Conservation (phyloP, 2,797 vertebrate species). For the Nannoperca obscura region DNA sequence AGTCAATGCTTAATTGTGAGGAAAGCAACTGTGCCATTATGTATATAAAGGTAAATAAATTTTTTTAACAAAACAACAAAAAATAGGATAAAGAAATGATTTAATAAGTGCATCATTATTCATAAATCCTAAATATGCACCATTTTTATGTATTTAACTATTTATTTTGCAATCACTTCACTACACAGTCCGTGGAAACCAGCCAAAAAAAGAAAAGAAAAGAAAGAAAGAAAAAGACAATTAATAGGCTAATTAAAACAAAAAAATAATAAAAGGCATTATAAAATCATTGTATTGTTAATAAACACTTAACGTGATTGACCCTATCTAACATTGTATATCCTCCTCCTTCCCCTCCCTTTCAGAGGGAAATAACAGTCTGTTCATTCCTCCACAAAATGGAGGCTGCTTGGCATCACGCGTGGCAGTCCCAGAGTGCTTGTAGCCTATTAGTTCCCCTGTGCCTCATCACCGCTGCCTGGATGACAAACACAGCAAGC, state of each 20-base stretch:
- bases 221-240: not conserved
- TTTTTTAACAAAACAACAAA: not conserved
- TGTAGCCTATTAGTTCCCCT: conserved; percentile 67
- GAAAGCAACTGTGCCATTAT: not conserved
- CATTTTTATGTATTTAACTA: not conserved
- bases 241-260: not conserved
- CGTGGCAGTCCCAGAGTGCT: conserved; percentile 65
- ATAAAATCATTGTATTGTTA: not conserved
- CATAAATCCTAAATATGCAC: not conserved
- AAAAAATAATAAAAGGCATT: not conserved
- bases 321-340: not conserved
- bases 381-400: conserved; percentile 75
- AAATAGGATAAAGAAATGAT: not conserved
- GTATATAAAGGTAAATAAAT: too few relatives aligned
- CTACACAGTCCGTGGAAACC: not conserved
- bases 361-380: conserved; percentile 42
- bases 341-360: not conserved
- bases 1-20: not conserved
- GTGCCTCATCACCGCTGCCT: conserved; percentile 61
- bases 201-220: not conserved
- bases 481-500: conserved; percentile 72
- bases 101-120: not conserved
- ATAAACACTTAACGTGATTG: conserved; percentile 7
- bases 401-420: conserved; percentile 67
- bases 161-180: not conserved